Evolutionary conservation across 1,140 invertebrate genomes (phyloP), one percentile per base, ranked within the genome.

Genomic region (Drosophila pallidifrons): DNA sequence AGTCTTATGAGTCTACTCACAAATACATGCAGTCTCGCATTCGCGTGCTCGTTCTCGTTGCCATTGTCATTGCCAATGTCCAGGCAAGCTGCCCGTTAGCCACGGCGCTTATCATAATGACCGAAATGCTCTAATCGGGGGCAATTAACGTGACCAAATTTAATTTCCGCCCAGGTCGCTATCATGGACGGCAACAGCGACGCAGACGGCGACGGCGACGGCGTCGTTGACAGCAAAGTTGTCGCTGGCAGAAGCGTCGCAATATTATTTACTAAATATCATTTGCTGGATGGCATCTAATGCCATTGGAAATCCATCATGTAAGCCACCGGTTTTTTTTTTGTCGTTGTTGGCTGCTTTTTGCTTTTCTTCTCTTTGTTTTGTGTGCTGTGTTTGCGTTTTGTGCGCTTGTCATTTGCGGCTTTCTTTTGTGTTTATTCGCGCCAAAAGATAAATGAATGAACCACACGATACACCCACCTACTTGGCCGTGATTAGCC

Each of bases 91-190:
- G 65, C 35, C 54, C 38, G 57, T 57, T 66, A 76, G 77, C 67
- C 71, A 72, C 38, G 57, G 30, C n/a, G 80, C 82, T 88, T 88
- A 89, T 88, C 83, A 79, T 89, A 88, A 88, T 88, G 85, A 86
- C 81, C 80, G 75, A 88, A 88, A 88, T 72, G 81, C 79, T 83
- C 85, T 88, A 88, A 89, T 88, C 83, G 85, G 69, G 73, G 80
- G 77, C 83, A 88, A 88, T 88, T 88, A 88, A 83, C 83, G 83
- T 88, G 83, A 69, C 83, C 81, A 88, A 88, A 88, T 88, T 88
- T 88, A 88, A 88, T 88, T 88, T 88, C 83, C 83, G 83, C 67
- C 85, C 83, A 76, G 75, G 70, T 64, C 74, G 83, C 85, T 87
- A 87, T 87, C 85, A 80, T 64, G 35, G 35, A 54, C 59, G 28